Percentiles rank a stretch among this genome's conserved stretches.
Evolutionary conservation across 2,113 vertebrate species (phyloP).

Genomic region (Bufo gargarizans): DNA sequence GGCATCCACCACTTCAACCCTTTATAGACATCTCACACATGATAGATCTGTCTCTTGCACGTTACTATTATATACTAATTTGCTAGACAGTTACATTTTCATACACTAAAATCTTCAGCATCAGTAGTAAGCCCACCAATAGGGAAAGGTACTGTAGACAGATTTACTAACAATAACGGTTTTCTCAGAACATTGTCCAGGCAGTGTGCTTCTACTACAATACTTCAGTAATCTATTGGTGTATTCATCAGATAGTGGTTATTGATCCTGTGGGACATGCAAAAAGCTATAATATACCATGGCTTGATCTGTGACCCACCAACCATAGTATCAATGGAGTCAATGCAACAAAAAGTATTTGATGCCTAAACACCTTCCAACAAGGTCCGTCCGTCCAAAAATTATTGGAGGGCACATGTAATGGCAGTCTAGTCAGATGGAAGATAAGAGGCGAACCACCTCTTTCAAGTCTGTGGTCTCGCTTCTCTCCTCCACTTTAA

Average conservation of each 20-base stretch:
- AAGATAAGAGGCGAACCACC: neutral
- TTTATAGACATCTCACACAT: neutral
- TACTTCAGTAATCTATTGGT: neutral
- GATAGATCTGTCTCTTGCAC: neutral
- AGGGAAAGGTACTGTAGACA: neutral
- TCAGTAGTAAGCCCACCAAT: neutral
- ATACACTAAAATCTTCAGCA: neutral
- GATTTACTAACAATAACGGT: neutral
- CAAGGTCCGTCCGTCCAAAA: neutral
- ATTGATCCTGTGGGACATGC: neutral
- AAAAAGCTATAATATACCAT: neutral
- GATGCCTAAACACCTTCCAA: neutral
- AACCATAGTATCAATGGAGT: neutral
- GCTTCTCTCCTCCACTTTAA: neutral
- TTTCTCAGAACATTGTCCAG: neutral
- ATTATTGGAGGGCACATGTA: neutral
- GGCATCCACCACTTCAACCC: neutral
- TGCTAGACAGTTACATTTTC: neutral
- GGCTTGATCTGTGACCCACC: neutral
- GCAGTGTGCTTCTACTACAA: neutral
- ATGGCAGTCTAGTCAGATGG: neutral
- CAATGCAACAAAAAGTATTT: neutral
- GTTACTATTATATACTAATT: neutral
- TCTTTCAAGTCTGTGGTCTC: neutral
- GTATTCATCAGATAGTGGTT: neutral